Evolutionary conservation across 2,113 vertebrate species (phyloP).

Genomic region (Actenoides hombroni): DNA sequence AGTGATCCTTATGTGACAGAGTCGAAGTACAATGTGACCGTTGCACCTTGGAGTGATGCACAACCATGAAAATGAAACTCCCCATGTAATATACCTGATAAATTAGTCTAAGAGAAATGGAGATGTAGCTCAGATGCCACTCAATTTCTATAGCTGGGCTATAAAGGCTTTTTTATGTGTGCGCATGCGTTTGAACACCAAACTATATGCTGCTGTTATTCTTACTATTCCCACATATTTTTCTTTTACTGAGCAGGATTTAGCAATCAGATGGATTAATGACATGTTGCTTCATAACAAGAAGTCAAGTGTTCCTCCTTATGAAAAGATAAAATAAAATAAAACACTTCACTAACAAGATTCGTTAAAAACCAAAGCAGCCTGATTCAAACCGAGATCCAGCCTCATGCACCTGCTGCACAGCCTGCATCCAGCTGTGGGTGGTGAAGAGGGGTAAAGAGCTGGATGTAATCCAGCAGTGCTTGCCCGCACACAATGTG

Average conservation of each 20-base stretch:
- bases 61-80: neutral
- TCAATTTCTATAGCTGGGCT: neutral
- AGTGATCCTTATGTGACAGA: neutral
- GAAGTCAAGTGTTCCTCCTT: slow-evolving; percentile 13
- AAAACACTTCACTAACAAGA: slow-evolving; percentile 42
- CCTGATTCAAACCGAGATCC: neutral
- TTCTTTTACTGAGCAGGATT: slow-evolving; percentile 6
- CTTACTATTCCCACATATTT: neutral
- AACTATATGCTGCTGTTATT: neutral
- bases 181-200: neutral
- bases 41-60: neutral
- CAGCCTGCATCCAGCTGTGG: slow-evolving; percentile 49
- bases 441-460: neutral
- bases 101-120: neutral
- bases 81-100: neutral
- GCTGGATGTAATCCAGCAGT: slow-evolving; percentile 1
- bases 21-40: neutral
- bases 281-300: slow-evolving; percentile 38
- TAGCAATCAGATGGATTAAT: slow-evolving; percentile 50
- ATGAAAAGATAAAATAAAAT: slow-evolving; percentile 56
- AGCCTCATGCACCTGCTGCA: neutral
- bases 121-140: neutral
- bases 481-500: neutral
- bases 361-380: slow-evolving; percentile 47
- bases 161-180: neutral